phyloP scores from a whole-genome alignment of 2,888 invertebrate species.

The Sphaeridia pumilis region DNA sequence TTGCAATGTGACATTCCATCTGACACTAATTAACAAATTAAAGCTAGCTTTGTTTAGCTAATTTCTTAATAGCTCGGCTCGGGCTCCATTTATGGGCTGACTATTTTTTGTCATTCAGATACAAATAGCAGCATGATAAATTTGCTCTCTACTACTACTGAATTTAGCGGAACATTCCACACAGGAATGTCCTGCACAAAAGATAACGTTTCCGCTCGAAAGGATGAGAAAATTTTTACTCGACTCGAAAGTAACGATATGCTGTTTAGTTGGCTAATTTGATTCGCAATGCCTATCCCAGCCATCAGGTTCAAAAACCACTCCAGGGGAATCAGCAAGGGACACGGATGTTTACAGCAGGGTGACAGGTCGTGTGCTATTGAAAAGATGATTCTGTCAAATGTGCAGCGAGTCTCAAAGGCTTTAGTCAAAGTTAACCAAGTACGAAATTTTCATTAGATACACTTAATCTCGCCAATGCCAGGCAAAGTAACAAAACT shows the following conservation, averaged over 20 bases:
- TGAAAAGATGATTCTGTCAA: neutral
- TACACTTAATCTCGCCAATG: neutral
- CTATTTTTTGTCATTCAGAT: no score
- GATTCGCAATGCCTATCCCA: no score
- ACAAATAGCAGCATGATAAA: neutral
- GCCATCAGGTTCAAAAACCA: no score
- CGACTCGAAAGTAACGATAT: no score
- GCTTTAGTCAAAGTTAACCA: conserved; percentile 12
- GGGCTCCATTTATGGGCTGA: neutral
- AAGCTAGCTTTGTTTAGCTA: conserved; percentile 22
- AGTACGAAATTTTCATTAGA: conserved; percentile 11
- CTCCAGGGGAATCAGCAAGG: neutral
- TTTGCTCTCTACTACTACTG: no score
- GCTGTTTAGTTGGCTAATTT: neutral
- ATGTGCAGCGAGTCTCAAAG: conserved; percentile 4
- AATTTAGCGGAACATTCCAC: neutral
- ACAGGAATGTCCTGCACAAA: neutral
- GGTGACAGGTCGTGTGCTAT: conserved; percentile 10
- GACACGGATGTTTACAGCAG: neutral
- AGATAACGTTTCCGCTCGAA: neutral
- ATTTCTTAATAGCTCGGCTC: conserved; percentile 9
- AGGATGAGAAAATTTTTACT: neutral
- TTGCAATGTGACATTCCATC: conserved; percentile 20
- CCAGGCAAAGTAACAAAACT: neutral
- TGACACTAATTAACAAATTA: conserved; percentile 20